Evolutionary conservation across 2,113 vertebrate species (phyloP).

Genomic region (Ginglymostoma cirratum): DNA sequence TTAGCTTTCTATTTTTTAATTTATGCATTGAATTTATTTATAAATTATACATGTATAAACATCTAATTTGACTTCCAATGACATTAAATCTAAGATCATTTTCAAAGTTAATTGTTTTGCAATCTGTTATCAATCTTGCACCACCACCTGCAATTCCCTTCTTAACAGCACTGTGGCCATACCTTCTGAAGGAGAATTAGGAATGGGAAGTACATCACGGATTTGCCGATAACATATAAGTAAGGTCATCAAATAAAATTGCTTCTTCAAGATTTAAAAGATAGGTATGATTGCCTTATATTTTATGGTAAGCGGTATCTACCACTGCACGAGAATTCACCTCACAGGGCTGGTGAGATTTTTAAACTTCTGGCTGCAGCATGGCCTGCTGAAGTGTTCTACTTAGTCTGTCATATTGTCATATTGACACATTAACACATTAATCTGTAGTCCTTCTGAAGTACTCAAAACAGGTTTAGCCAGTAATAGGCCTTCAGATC

Average conservation of each 20-base stretch:
- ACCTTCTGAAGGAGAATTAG: background rate
- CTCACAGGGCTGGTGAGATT: background rate
- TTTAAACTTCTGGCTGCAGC: background rate
- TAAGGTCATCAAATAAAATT: background rate
- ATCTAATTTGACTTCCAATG: slow-evolving; percentile 47
- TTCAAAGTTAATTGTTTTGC: background rate
- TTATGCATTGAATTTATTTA: slow-evolving; percentile 87
- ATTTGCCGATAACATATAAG: background rate
- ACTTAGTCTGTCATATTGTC: too few species aligned
- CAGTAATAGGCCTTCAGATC: too few species aligned
- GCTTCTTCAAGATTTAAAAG: background rate
- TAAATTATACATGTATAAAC: slow-evolving; percentile 69
- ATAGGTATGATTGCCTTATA: background rate
- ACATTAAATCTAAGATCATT: slow-evolving; percentile 34
- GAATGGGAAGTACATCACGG: background rate
- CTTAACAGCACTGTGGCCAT: background rate
- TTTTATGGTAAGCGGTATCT: background rate
- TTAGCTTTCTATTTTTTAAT: slow-evolving; percentile 52
- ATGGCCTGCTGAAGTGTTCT: background rate
- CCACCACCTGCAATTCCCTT: background rate
- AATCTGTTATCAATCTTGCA: background rate
- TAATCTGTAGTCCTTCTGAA: too few species aligned
- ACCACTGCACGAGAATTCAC: background rate
- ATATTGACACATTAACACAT: too few species aligned
- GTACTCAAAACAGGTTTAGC: too few species aligned